A percentile compares a stretch with the other conserved stretches of the same genome.
These are phyloP conservation scores for Thaleichthys pacificus DNA, from an alignment of 2,797 vertebrate species.

Conservation along the genomic window DNA sequence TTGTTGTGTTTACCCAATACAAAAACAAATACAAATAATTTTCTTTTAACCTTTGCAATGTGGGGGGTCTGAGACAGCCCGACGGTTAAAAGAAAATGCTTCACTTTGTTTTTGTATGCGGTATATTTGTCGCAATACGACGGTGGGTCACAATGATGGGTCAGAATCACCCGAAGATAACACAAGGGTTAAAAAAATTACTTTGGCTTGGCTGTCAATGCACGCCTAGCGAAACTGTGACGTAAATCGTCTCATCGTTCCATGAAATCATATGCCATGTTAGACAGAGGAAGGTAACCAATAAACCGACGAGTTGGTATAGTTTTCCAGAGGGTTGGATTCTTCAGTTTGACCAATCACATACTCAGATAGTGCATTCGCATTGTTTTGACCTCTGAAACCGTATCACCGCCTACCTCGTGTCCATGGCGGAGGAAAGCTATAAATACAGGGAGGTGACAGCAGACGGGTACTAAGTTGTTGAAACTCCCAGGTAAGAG, in stretches of 20 bases:
- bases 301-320: constrained; percentile 22
- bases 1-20: too few relatives aligned
- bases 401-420: constrained; percentile 76
- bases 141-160: too few relatives aligned
- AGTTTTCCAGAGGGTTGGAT: constrained; percentile 27
- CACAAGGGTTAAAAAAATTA: constrained; percentile 44
- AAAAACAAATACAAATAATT: too few relatives aligned
- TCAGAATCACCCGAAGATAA: too few relatives aligned
- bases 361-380: background rate
- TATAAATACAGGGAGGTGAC: constrained; percentile 75
- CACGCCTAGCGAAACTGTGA: constrained; percentile 74
- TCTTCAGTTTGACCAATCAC: constrained; percentile 49
- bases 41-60: too few relatives aligned
- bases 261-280: constrained; percentile 51
- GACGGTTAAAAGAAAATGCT: too few relatives aligned
- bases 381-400: constrained; percentile 80
- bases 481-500: constrained; percentile 70
- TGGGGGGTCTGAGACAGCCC: too few relatives aligned
- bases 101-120: too few relatives aligned
- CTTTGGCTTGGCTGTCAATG: constrained; percentile 57
- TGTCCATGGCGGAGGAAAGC: constrained; percentile 78
- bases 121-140: too few relatives aligned
- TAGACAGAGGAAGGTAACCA: constrained; percentile 45
- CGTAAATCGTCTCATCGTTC: constrained; percentile 61
- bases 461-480: constrained; percentile 71